Percentiles rank a stretch among this genome's conserved stretches.
Conservation (phyloP, 2,888 invertebrate species). For the Hemithea aestivaria region DNA sequence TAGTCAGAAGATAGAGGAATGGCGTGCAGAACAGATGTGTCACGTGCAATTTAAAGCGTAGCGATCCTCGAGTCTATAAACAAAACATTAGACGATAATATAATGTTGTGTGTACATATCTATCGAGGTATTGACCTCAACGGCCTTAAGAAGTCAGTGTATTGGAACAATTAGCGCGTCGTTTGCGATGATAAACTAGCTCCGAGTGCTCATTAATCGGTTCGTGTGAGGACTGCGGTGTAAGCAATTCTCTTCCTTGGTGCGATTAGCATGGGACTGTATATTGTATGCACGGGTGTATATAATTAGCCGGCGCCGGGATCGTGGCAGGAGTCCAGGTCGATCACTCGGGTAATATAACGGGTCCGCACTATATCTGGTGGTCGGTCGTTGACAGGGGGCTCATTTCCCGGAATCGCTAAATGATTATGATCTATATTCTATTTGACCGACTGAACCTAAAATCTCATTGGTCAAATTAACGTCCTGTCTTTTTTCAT, state of each 20-base stretch:
- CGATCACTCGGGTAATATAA: slow-evolving; percentile 71
- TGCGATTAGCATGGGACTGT: slow-evolving; percentile 52
- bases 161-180: slow-evolving; percentile 45
- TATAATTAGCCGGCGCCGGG: slow-evolving; percentile 68
- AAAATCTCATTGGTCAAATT: too few relatives aligned
- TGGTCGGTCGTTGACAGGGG: slow-evolving; percentile 70
- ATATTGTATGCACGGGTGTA: slow-evolving; percentile 49
- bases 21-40: slow-evolving; percentile 17
- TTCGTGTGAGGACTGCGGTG: slow-evolving; percentile 27
- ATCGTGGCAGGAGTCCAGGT: slow-evolving; percentile 72
- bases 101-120: slow-evolving; percentile 4
- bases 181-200: slow-evolving; percentile 41
- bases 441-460: not conserved
- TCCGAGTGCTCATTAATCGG: slow-evolving; percentile 40
- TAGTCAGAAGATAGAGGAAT: slow-evolving; percentile 16
- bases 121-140: slow-evolving; percentile 34
- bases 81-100: slow-evolving; percentile 14
- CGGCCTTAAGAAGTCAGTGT: slow-evolving; percentile 36
- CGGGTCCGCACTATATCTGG: slow-evolving; percentile 67
- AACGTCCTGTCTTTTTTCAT: too few relatives aligned
- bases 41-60: slow-evolving; percentile 12
- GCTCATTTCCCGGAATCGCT: slow-evolving; percentile 42
- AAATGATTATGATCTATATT: slow-evolving; percentile 3
- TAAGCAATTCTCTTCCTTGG: slow-evolving; percentile 52
- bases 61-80: slow-evolving; percentile 9